These are phyloP conservation scores for Melanerpes formicivorus DNA, from an alignment of 2,113 vertebrate genomes.

Conservation along the genomic window DNA sequence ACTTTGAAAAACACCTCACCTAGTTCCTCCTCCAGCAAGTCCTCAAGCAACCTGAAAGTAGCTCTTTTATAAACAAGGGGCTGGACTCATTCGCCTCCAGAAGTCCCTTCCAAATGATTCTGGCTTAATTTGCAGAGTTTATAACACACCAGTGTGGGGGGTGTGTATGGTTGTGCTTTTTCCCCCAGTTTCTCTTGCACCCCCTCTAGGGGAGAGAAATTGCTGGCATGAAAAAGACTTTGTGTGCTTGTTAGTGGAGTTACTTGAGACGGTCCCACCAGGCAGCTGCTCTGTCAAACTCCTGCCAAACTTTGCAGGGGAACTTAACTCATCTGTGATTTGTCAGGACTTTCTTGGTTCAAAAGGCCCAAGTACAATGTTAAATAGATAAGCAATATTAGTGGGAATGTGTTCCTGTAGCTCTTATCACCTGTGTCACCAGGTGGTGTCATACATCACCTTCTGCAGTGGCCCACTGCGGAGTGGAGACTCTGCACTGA, in stretches of 20 bases:
- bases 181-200: not conserved
- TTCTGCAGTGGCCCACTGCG: not conserved
- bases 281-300: not conserved
- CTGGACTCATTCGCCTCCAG: not conserved
- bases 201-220: not conserved
- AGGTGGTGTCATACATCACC: not conserved
- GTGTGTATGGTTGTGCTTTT: not conserved
- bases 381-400: not conserved
- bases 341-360: not conserved
- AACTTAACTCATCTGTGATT: not conserved
- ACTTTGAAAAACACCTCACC: not conserved
- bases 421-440: not conserved
- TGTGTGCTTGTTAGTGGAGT: not conserved
- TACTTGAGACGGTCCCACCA: not conserved
- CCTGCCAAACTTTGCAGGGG: not conserved
- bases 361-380: not conserved
- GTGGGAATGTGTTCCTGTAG: not conserved
- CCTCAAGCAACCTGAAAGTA: not conserved
- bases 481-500: not conserved
- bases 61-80: not conserved
- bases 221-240: not conserved
- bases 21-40: not conserved
- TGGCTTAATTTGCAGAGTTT: not conserved
- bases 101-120: not conserved
- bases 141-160: not conserved